Evolutionary conservation across 2,797 vertebrate species (phyloP).

Genomic region (Fistularia tabacaria): DNA sequence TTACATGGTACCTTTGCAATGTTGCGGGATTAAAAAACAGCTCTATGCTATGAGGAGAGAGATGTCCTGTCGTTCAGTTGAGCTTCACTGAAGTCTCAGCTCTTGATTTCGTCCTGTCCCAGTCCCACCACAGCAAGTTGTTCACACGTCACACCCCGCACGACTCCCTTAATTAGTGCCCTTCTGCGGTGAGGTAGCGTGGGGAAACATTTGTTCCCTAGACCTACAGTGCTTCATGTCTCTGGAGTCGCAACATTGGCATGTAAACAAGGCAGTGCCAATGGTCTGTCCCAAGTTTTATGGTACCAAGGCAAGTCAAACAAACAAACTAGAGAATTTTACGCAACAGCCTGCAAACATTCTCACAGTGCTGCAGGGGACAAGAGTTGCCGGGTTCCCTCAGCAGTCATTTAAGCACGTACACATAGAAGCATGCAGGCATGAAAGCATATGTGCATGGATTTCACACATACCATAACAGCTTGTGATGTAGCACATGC

Average conservation of each 20-base stretch:
- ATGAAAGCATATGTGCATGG: conserved; percentile 42
- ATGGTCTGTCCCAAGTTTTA: conserved; percentile 54
- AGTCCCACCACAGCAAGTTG: conserved; percentile 31
- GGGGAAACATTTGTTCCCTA: conserved; percentile 70
- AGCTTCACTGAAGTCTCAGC: conserved; percentile 20
- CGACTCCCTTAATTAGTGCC: conserved; percentile 35
- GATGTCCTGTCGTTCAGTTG: conserved; percentile 29
- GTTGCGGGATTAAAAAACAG: conserved; percentile 29
- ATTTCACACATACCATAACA: conserved; percentile 14
- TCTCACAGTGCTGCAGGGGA: conserved; percentile 50
- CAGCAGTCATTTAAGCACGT: conserved; percentile 33
- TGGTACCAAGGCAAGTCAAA: conserved; percentile 65
- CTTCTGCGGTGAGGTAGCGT: conserved; percentile 53
- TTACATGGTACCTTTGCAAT: conserved; percentile 17
- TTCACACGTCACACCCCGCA: conserved; percentile 59
- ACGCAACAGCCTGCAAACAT: conserved; percentile 53
- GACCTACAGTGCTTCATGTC: conserved; percentile 47
- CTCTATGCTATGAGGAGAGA: conserved; percentile 16
- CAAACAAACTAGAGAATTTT: conserved; percentile 72
- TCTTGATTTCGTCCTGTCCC: conserved; percentile 7
- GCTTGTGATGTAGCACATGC: conserved; percentile 22
- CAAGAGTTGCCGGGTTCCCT: conserved; percentile 42
- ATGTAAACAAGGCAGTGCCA: conserved; percentile 63
- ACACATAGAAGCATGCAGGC: conserved; percentile 35
- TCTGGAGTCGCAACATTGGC: conserved; percentile 38